A percentile compares a stretch with the other conserved stretches of the same genome.
These are phyloP conservation scores for Actias luna DNA, from an alignment of 2,888 invertebrate genomes.

Conservation along the genomic window DNA sequence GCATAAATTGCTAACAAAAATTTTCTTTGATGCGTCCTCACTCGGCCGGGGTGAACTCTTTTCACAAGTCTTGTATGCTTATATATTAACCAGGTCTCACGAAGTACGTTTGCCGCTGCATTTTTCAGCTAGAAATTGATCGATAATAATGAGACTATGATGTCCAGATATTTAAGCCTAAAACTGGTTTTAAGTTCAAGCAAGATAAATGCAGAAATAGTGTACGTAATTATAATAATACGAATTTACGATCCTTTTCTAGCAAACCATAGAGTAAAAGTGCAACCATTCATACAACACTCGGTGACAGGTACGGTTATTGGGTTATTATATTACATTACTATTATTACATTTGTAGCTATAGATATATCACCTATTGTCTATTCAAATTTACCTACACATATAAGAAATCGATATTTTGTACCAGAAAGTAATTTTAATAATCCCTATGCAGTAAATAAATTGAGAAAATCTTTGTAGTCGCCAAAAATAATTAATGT, in stretches of 20 bases:
- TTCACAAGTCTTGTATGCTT: conserved; percentile 99
- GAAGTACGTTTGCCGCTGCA: conserved; percentile 98
- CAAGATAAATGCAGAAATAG: background rate
- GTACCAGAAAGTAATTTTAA: too few relatives aligned
- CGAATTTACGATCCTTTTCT: background rate
- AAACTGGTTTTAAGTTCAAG: background rate
- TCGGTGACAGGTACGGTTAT: too few relatives aligned
- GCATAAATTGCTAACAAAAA: conserved; percentile 99
- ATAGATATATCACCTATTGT: too few relatives aligned
- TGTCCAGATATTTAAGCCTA: background rate
- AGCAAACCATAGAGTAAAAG: background rate
- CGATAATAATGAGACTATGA: conserved; percentile 8
- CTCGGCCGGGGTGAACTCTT: conserved; percentile 97
- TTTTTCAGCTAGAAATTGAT: conserved; percentile 94
- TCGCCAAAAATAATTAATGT: too few relatives aligned
- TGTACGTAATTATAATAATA: background rate
- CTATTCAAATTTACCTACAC: too few relatives aligned
- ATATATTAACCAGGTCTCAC: conserved; percentile 99
- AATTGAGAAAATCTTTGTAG: too few relatives aligned
- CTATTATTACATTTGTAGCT: too few relatives aligned
- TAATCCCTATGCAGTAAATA: too few relatives aligned
- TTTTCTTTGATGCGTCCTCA: conserved; percentile 99
- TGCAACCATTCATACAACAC: background rate
- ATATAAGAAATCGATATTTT: too few relatives aligned
- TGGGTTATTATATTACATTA: too few relatives aligned